phyloP scores from a whole-genome alignment of 2,888 invertebrate genomes.

The Diploptera punctata region DNA sequence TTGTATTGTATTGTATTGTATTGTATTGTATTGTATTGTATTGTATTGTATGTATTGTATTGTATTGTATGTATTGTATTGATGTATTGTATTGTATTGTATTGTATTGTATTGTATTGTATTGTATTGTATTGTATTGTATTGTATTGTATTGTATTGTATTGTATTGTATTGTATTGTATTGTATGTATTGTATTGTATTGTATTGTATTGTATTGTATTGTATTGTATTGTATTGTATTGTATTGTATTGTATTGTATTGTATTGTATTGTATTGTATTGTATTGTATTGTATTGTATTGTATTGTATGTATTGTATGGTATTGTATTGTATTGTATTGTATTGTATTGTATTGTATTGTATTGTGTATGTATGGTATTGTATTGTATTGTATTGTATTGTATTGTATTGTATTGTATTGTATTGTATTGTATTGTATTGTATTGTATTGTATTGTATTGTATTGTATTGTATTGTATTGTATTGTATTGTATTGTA shows the following conservation, averaged over 20 bases:
- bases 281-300: too few relatives aligned
- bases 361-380: not conserved
- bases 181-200: too few relatives aligned
- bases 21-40: slow-evolving; percentile 27
- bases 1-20: slow-evolving; percentile 28
- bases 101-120: slow-evolving; percentile 22
- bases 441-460: not conserved
- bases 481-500: not conserved
- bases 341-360: not conserved
- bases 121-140: slow-evolving; percentile 24
- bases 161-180: slow-evolving; percentile 24
- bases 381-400: not conserved
- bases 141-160: slow-evolving; percentile 25
- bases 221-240: slow-evolving; percentile 1
- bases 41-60: slow-evolving; percentile 16
- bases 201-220: slow-evolving; percentile 7
- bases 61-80: slow-evolving; percentile 10
- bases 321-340: not conserved
- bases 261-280: not conserved
- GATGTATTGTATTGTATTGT: slow-evolving; percentile 21
- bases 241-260: not conserved
- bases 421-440: not conserved
- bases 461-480: not conserved
- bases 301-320: too few relatives aligned
- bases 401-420: not conserved